phyloP scores from a whole-genome alignment of 2,888 invertebrate genomes.

The Spodoptera littoralis region DNA sequence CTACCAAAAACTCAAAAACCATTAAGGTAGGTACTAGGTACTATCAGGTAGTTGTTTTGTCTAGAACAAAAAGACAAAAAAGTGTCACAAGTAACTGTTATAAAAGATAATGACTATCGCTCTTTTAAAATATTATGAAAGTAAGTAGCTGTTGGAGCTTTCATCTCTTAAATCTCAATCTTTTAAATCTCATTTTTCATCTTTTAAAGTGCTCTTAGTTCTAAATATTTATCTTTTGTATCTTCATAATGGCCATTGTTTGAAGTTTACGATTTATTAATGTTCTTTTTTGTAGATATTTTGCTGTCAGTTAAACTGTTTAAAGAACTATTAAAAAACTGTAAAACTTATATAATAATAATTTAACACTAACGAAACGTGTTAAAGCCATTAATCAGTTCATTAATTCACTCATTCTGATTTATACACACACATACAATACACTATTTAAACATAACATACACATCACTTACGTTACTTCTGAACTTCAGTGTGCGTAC shows the following conservation, averaged over 20 bases:
- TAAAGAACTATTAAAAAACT: conserved; percentile 10
- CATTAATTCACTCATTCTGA: no score
- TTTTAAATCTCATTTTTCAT: conserved; percentile 54
- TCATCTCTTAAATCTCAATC: conserved; percentile 51
- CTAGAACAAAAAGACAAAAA: conserved; percentile 20
- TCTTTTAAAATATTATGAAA: conserved; percentile 61
- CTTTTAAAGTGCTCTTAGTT: conserved; percentile 48
- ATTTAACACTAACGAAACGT: no score
- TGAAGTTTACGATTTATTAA: conserved; percentile 25
- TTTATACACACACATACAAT: no score
- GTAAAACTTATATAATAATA: not conserved
- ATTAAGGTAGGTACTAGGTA: no score
- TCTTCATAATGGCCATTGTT: conserved; percentile 38
- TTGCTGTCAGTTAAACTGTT: conserved; percentile 19
- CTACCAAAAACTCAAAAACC: no score
- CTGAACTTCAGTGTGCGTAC: no score
- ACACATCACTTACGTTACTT: no score
- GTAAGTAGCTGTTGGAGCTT: conserved; percentile 38
- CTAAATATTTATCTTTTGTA: conserved; percentile 51
- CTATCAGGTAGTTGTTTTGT: conserved; percentile 37
- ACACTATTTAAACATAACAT: no score
- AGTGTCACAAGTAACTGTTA: conserved; percentile 53
- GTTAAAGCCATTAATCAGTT: no score
- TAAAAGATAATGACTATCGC: conserved; percentile 48
- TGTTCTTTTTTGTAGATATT: conserved; percentile 22